These are phyloP conservation scores for Agrochola lychnidis DNA, from an alignment of 2,888 invertebrate genomes.

Conservation along the genomic window DNA sequence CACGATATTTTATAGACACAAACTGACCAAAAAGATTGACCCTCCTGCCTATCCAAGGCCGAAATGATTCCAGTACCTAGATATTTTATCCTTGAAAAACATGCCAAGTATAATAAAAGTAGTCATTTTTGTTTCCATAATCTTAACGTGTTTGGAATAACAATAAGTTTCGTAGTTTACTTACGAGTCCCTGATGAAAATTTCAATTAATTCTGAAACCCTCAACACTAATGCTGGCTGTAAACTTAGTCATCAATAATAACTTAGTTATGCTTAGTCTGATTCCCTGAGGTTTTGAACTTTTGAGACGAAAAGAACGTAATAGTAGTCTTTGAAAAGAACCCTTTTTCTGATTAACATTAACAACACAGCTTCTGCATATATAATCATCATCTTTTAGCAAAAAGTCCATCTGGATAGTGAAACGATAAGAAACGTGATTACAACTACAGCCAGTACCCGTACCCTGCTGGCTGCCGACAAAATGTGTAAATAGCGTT, in stretches of 20 bases:
- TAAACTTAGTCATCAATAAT: not conserved
- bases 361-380: not conserved
- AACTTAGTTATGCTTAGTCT: too few relatives aligned
- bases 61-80: not conserved
- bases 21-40: constrained; percentile 2
- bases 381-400: constrained; percentile 10
- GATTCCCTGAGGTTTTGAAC: too few relatives aligned
- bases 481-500: constrained; percentile 70
- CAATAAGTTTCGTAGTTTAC: not conserved
- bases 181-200: not conserved
- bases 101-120: not conserved
- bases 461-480: constrained; percentile 43
- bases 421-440: constrained; percentile 60
- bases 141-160: not conserved
- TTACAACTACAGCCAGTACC: constrained; percentile 52
- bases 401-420: constrained; percentile 41
- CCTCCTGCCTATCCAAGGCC: not conserved
- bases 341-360: not conserved
- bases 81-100: not conserved
- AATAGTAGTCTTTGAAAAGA: too few relatives aligned
- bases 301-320: too few relatives aligned
- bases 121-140: not conserved
- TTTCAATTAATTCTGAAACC: not conserved
- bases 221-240: not conserved
- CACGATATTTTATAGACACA: constrained; percentile 20